Percentiles rank a stretch among this genome's conserved stretches.
Conservation (phyloP, 2,113 vertebrate genomes). For the Pachycephala philippinensis region DNA sequence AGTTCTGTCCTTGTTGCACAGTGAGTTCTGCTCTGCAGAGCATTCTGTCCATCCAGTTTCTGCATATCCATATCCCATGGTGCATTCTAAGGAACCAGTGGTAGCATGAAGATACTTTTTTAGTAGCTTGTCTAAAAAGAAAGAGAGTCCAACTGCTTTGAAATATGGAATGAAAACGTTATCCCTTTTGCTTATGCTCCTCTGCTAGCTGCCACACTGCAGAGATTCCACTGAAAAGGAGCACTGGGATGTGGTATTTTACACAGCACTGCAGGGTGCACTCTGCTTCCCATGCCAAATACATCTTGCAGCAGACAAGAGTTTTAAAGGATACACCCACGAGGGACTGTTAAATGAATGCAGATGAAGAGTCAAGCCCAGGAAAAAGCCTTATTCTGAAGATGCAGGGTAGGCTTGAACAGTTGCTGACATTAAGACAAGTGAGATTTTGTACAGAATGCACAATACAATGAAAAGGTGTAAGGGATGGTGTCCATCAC, state of each 20-base stretch:
- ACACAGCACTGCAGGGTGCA: not conserved
- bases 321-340: not conserved
- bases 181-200: not conserved
- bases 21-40: not conserved
- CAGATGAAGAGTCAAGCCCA: not conserved
- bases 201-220: not conserved
- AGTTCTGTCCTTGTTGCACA: not conserved
- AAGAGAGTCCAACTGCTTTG: not conserved
- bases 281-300: not conserved
- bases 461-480: not conserved
- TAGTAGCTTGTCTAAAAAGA: not conserved
- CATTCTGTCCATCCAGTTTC: not conserved
- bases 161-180: not conserved
- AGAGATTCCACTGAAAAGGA: not conserved
- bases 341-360: not conserved
- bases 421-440: not conserved
- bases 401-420: not conserved
- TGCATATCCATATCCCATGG: not conserved
- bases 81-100: not conserved
- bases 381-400: not conserved
- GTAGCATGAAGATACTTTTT: not conserved
- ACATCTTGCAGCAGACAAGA: not conserved
- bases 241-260: not conserved
- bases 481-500: not conserved
- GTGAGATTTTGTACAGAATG: not conserved